Conservation (phyloP, 1,140 invertebrate species). For the Leptestheria dahalacensis region DNA sequence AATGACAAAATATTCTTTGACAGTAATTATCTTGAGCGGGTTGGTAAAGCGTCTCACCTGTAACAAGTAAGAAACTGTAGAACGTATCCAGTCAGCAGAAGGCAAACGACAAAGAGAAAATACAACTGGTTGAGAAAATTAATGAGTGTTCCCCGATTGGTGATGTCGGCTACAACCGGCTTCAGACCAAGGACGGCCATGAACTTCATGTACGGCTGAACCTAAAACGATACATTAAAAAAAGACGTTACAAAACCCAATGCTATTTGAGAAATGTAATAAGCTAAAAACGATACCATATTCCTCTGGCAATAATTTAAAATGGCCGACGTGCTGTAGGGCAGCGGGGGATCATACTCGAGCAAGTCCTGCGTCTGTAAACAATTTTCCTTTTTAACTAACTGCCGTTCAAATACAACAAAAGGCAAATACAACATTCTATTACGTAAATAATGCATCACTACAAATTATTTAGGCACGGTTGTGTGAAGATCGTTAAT, state of each 20-base stretch:
- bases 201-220: constrained; percentile 2
- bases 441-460: too few relatives aligned
- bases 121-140: constrained; percentile 11
- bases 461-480: too few relatives aligned
- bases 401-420: too few relatives aligned
- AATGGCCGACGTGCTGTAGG: constrained; percentile 13
- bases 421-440: too few relatives aligned
- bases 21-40: neutral
- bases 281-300: too few relatives aligned
- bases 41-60: neutral
- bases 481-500: too few relatives aligned
- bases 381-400: too few relatives aligned
- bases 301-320: constrained; percentile 15
- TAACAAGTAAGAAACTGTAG: constrained; percentile 12
- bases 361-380: constrained; percentile 9
- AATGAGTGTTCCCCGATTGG: neutral
- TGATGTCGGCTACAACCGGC: constrained; percentile 7
- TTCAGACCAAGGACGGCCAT: constrained; percentile 8
- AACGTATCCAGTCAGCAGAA: constrained; percentile 12
- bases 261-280: too few relatives aligned
- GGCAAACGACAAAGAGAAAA: constrained; percentile 5
- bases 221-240: too few relatives aligned
- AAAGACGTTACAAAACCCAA: neutral
- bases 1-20: neutral
- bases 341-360: constrained; percentile 11